Percentiles rank a stretch among this genome's conserved stretches.
Conservation (phyloP, 2,113 vertebrate genomes). For the Pelecanoides urinatrix region DNA sequence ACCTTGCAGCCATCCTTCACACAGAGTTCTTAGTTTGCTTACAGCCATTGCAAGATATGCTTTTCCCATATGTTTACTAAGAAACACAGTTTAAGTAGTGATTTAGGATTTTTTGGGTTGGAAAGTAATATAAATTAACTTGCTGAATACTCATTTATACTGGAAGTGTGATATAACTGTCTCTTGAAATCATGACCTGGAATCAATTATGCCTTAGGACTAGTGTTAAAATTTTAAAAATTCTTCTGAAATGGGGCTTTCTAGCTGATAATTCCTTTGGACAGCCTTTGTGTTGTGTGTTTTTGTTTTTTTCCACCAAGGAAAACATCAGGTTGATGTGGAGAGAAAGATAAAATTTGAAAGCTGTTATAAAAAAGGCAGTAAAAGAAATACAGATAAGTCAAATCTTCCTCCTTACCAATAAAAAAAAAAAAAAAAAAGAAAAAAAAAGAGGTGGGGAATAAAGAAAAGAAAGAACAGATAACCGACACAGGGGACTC, state of each 20-base stretch:
- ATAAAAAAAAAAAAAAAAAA: background rate
- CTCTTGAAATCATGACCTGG: background rate
- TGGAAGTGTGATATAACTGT: background rate
- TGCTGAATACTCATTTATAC: background rate
- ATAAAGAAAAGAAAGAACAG: background rate
- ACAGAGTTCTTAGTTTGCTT: slow-evolving; percentile 67
- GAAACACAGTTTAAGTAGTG: slow-evolving; percentile 12
- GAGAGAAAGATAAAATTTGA: background rate
- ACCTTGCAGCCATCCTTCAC: slow-evolving; percentile 73
- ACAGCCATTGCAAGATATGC: slow-evolving; percentile 73
- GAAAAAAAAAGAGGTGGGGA: fast-evolving
- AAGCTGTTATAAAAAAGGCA: background rate
- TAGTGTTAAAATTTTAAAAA: background rate
- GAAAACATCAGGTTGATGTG: background rate
- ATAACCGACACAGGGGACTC: background rate
- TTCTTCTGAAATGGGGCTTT: background rate
- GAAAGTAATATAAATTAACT: slow-evolving; percentile 39
- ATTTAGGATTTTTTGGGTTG: background rate
- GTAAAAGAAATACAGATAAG: background rate
- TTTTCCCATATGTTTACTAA: slow-evolving; percentile 70
- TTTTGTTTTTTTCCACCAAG: background rate
- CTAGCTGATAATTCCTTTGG: background rate
- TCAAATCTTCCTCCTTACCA: background rate
- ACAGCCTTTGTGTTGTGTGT: background rate
- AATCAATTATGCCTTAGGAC: slow-evolving; percentile 6